Conservation (phyloP, 2,113 vertebrate genomes). For the Butastur rufipennis region DNA sequence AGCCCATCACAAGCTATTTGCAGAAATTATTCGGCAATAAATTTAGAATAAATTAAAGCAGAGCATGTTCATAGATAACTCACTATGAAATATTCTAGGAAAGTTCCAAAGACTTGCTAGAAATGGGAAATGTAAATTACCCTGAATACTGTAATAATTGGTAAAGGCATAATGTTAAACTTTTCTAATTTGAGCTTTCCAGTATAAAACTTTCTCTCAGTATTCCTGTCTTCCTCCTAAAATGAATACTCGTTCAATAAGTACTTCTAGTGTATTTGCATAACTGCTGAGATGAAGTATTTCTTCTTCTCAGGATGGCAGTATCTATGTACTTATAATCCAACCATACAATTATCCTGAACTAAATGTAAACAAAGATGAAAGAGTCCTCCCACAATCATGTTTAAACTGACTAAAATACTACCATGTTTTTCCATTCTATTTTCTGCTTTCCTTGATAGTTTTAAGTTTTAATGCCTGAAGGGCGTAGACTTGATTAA, state of each 20-base stretch:
- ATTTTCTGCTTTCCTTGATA: neutral
- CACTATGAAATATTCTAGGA: neutral
- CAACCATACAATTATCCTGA: neutral
- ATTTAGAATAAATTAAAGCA: neutral
- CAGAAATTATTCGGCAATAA: neutral
- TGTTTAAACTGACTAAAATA: neutral
- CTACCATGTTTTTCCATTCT: rapidly evolving
- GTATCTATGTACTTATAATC: neutral
- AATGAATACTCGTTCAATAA: neutral
- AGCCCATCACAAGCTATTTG: neutral
- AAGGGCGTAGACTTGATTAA: neutral
- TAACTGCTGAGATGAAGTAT: neutral
- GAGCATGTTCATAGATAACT: neutral
- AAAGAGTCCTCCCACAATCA: neutral
- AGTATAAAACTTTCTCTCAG: neutral
- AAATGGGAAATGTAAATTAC: neutral
- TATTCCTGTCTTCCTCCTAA: neutral
- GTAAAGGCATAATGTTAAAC: neutral
- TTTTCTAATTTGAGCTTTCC: neutral
- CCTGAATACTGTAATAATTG: neutral
- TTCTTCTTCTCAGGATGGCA: neutral
- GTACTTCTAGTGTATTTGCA: neutral
- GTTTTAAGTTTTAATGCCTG: neutral
- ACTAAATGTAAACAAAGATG: neutral
- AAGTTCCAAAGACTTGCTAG: neutral